Evolutionary conservation across 2,113 vertebrate genomes (phyloP), one percentile per base, ranked within the genome.

Genomic region (Calyptommatus sinebrachiatus): DNA sequence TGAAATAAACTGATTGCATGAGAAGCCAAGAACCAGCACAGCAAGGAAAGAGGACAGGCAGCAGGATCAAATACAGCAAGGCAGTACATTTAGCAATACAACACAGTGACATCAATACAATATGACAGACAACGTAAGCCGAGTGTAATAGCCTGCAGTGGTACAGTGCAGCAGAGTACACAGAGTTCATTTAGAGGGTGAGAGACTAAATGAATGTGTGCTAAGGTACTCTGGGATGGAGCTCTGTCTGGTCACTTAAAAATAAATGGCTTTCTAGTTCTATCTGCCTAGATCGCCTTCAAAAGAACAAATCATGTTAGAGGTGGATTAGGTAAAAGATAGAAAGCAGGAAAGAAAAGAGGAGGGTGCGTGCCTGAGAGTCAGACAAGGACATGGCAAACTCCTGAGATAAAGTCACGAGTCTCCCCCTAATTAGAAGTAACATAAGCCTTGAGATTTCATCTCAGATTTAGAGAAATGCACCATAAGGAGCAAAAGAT

Each of bases 61-160:
- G 65, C 77, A 75, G 35, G 53, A 83, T 79, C 72, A 83, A 83
- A 0, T 2, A 76, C 57, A 78, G 79, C 72, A 31, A 26, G 63
- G 1, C 0, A 79, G 46, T 26, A 48, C 41, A 70, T 76, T 0
- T 1, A 72, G 0, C 0, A 83, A 78, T 68, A 35, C 77, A 69
- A 71, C 0, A 1, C 61, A 68, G 46, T 88, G 90, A 85, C 84
- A 83, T 16, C 0, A 1, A 85, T 81, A 71, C 73, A 84, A 78
- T 83, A 41, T 75, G 85, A 90, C 87, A 88, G 80, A 62, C 73
- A 14, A 82, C 5, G 0, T 71, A 86, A 87, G 77, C 0, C 0
- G 71, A 46, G 76, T 1, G 41, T 60, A 70, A 78, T 75, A 82
- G 72, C 72, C 5, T 8, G 69, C 69, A 83, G 85, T 83, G 57